Evolutionary conservation across 2,888 invertebrate genomes (phyloP).

Genomic region (Dryocosmus kuriphilus): DNA sequence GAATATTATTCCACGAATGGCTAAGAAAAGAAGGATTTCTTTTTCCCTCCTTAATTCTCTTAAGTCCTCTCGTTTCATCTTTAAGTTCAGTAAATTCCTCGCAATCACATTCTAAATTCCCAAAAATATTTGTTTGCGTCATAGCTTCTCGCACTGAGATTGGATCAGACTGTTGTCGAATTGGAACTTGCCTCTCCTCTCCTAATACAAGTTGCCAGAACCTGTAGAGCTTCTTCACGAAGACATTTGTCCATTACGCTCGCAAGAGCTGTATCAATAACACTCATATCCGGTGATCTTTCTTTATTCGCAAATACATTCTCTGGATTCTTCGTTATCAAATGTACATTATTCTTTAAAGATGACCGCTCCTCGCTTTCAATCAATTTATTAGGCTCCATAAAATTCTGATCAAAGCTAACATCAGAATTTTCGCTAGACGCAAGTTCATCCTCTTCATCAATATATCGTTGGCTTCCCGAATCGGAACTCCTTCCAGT

Average conservation of each 20-base stretch:
- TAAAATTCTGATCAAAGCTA: background rate
- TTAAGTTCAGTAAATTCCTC: constrained; percentile 55
- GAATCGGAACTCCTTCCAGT: background rate
- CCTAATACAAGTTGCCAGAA: constrained; percentile 67
- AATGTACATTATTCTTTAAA: background rate
- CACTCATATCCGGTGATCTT: constrained; percentile 48
- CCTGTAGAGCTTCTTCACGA: constrained; percentile 66
- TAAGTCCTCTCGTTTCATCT: constrained; percentile 47
- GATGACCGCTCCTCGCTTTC: background rate
- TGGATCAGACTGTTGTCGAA: constrained; percentile 43
- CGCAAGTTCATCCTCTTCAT: constrained; percentile 21
- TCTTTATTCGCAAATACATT: too few relatives aligned
- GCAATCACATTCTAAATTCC: constrained; percentile 55
- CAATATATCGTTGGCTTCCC: constrained; percentile 1
- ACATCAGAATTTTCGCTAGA: background rate
- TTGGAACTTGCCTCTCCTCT: constrained; percentile 61
- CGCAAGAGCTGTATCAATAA: constrained; percentile 67
- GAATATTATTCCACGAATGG: background rate
- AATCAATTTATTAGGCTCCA: background rate
- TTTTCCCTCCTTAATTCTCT: constrained; percentile 49
- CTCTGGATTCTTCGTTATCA: background rate
- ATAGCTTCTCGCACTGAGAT: constrained; percentile 60
- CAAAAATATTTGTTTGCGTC: constrained; percentile 68
- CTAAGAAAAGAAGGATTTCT: background rate
- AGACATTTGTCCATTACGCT: constrained; percentile 65